Evolutionary conservation across 1,140 invertebrate genomes (phyloP), one percentile per base, ranked within the genome.

Genomic region (Drosophila nigrodunni): DNA sequence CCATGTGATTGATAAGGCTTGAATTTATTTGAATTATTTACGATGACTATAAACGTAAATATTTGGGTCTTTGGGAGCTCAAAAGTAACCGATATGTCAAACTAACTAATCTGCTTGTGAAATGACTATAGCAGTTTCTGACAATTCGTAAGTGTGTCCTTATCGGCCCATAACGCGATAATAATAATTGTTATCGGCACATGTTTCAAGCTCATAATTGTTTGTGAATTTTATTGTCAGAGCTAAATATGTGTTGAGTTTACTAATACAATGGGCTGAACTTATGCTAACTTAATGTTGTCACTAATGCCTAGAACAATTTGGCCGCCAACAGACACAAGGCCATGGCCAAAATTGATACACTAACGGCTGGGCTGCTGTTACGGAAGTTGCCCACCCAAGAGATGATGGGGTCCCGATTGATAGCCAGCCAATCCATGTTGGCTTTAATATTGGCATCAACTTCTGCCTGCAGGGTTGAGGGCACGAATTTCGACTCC

Each of bases 381-480:
- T 47, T 85, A 18, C 85, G 74, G 55, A 68, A 76, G 0, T 18
- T 46, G 13, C 15, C 2, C 1, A 89, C 65, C 85, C 86, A 92
- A 10, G 66, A 21, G 34, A 92, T 77, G 6, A 92, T 59, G 3
- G 88, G 82, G 1, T 74, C 74, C 7, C 91, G 78, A 44, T 92
- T 92, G 13, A 18, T 15, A 6, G 15, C 3, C 25, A 90, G 58
- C 91, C 91, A 92, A 1, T 82, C 77, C 43, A 55, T 44, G 50
- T 92, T 92, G 11, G 72, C 66, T 6, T 74, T 35, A n/a, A 91
- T 50, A 21, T 54, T 85, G 21, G 54, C 6, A 18, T 90, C 76
- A 2, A 85, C 91, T 34, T 18, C 72, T 0, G 2, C 7, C 57
- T 92, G 83, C 59, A 92, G 46, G 0, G 64, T 80, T 0, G 15